A percentile compares a stretch with the other conserved stretches of the same genome.
Evolutionary conservation across 2,113 vertebrate genomes (phyloP).

Genomic region (Xenus cinereus): DNA sequence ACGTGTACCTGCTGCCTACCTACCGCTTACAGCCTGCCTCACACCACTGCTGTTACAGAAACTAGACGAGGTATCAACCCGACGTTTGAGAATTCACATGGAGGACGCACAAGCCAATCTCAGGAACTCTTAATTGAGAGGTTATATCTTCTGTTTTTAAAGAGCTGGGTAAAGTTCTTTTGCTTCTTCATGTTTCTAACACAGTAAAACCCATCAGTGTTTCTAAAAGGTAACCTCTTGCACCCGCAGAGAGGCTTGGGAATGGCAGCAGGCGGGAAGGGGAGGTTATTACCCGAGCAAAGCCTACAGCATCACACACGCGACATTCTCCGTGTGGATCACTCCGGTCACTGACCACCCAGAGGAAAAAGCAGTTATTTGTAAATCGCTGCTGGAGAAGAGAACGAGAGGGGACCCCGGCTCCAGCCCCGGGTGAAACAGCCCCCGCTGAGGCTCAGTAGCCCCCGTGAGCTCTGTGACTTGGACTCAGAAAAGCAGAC

Average conservation of each 20-base stretch:
- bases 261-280: neutral
- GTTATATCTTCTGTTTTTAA: neutral
- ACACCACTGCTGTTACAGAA: neutral
- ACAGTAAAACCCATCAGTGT: neutral
- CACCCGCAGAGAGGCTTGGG: neutral
- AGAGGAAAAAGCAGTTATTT: neutral
- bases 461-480: neutral
- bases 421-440: neutral
- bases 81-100: neutral
- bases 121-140: neutral
- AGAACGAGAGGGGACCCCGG: neutral
- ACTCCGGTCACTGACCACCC: accelerated
- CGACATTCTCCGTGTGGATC: neutral
- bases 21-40: neutral
- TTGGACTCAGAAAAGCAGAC: neutral
- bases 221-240: neutral
- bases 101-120: neutral
- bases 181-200: neutral
- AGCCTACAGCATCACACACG: neutral
- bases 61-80: neutral
- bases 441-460: neutral
- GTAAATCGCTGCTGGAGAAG: neutral
- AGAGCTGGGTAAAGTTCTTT: neutral
- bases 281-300: neutral
- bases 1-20: neutral